phyloP scores from a whole-genome alignment of 1,140 invertebrate species.

The Drosophila kohkoa region DNA sequence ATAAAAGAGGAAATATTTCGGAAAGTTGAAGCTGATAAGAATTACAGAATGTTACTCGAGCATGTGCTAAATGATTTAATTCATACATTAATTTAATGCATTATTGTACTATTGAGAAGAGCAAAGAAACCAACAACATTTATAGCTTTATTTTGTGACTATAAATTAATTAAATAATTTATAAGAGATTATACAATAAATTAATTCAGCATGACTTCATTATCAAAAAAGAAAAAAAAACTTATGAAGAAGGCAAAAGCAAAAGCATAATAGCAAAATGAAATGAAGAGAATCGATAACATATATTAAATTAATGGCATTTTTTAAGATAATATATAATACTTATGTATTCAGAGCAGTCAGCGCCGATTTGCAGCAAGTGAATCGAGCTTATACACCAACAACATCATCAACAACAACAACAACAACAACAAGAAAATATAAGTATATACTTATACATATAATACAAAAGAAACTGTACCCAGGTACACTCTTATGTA shows the following conservation, averaged over 20 bases:
- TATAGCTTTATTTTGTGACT: constrained; percentile 80
- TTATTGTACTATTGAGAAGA: constrained; percentile 52
- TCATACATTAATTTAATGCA: constrained; percentile 65
- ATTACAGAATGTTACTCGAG: constrained; percentile 17
- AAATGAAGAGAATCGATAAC: constrained; percentile 20
- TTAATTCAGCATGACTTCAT: constrained; percentile 73
- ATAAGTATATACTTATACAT: constrained; percentile 22
- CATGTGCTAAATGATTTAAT: constrained; percentile 54
- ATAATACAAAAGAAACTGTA: constrained; percentile 12
- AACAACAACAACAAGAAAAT: background rate
- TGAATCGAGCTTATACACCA: constrained; percentile 67
- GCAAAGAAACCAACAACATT: constrained; percentile 69
- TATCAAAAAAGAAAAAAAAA: constrained; percentile 33
- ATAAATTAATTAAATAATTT: constrained; percentile 79
- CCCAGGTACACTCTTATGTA: constrained; percentile 25
- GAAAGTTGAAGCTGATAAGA: constrained; percentile 16
- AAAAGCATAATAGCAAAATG: constrained; percentile 12
- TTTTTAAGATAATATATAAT: constrained; percentile 59
- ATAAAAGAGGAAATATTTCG: constrained; percentile 46
- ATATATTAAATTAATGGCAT: constrained; percentile 64
- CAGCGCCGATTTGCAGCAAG: constrained; percentile 72
- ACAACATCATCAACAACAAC: too few species aligned
- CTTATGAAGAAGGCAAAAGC: constrained; percentile 3
- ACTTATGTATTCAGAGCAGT: constrained; percentile 56
- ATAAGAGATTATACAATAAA: constrained; percentile 70